Percentiles rank a stretch among this genome's conserved stretches.
Evolutionary conservation across 2,888 invertebrate species (phyloP).

Genomic region (Erynnis tages): DNA sequence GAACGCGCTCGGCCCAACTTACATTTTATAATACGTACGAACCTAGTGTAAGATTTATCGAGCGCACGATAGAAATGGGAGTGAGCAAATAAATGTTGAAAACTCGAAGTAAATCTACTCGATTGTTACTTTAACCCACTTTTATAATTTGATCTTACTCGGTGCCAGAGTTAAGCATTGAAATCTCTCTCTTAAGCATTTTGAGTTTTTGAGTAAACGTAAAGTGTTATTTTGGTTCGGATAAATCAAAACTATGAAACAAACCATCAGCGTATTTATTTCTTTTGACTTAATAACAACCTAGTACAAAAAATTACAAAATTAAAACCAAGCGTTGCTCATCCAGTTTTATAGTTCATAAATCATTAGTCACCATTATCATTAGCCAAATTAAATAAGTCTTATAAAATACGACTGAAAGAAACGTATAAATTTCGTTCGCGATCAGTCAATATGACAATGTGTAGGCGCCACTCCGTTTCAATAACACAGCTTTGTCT

Average conservation of each 20-base stretch:
- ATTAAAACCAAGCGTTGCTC: not conserved
- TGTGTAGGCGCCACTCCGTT: slow-evolving; percentile 14
- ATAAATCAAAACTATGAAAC: too few relatives aligned
- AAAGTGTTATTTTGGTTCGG: too few relatives aligned
- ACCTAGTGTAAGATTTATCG: slow-evolving; percentile 37
- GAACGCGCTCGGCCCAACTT: slow-evolving; percentile 23
- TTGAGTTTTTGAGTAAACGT: too few relatives aligned
- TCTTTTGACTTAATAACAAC: too few relatives aligned
- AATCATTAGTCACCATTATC: slow-evolving; percentile 13
- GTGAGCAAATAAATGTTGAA: slow-evolving; percentile 29
- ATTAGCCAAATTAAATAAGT: slow-evolving; percentile 18
- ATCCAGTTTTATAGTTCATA: not conserved
- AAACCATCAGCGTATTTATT: too few relatives aligned
- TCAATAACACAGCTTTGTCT: too few relatives aligned
- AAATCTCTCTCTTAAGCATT: too few relatives aligned
- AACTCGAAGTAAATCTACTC: slow-evolving; percentile 10
- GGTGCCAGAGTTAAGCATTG: too few relatives aligned
- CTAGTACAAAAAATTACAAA: too few relatives aligned
- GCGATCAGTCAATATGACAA: slow-evolving; percentile 23
- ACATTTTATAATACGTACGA: slow-evolving; percentile 27
- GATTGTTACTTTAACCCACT: not conserved
- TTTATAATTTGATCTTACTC: not conserved
- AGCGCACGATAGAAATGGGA: slow-evolving; percentile 19
- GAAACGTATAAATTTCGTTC: slow-evolving; percentile 1
- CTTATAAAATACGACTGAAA: not conserved